Evolutionary conservation across 64 coral and sea anemone genomes (phyloP), one percentile per base, ranked within the genome.

Genomic region (Orbicella faveolata): DNA sequence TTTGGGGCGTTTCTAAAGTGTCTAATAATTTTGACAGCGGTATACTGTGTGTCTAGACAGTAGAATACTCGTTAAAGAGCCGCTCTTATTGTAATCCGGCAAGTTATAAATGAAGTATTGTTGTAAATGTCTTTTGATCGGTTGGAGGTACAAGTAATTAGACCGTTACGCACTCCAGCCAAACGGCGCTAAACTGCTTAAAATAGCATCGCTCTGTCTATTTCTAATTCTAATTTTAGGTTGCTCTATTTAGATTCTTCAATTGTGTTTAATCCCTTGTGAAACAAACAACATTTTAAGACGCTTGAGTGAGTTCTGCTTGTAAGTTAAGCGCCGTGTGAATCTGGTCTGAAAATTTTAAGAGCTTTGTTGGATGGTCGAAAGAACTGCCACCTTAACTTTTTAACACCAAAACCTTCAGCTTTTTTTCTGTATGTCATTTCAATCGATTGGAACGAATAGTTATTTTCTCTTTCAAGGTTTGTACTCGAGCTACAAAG

Each of bases 71-170:
- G 17, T 16, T 83, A 67, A 78, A 51, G 57, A 79, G 52, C 52
- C 77, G 48, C 48, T 52, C 17, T n/a, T 15, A 59, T 81, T 81
- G 79, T 81, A 36, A 36, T n/a, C 55, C 34, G 79, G 59, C 26
- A 62, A 26, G 30, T 81, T 36, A 9, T 59, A 21, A 51, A 70
- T 53, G 39, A 68, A 44, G 63, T 37, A 85, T 85, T 85, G 64
- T 85, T 67, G 52, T 65, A 51, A 52, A 19, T 9, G 36, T 21
- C 41, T 52, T 52, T 70, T 85, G 21, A 85, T 73, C 82, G 41
- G 82, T 85, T 85, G 13, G 64, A 85, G 63, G 30, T 48, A 52
- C 34, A 85, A 72, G 37, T 52, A 83, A 83, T 83, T 83, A 37
- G 65, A 52, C 64, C 19, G 23, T 72, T 72, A 19, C 26, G 44